Conservation (phyloP, 1,140 invertebrate genomes). For the Lucilia cuprina region DNA sequence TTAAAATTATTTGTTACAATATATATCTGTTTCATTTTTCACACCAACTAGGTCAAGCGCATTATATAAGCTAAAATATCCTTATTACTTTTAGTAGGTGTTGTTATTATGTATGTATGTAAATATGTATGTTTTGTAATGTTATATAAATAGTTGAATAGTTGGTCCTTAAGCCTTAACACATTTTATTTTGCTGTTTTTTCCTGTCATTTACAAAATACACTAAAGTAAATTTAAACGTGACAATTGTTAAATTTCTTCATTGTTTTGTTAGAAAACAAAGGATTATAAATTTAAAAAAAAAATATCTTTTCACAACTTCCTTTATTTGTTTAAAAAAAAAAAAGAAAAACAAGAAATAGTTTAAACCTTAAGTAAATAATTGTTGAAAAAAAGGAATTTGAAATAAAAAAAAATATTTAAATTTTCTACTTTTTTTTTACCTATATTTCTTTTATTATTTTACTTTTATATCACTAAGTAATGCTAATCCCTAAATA, state of each 20-base stretch:
- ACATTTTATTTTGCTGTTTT: not conserved
- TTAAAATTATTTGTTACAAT: not conserved
- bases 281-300: too few species aligned
- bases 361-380: too few species aligned
- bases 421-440: too few species aligned
- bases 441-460: not conserved
- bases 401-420: too few species aligned
- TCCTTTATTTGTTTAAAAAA: too few species aligned
- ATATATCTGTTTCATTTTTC: not conserved
- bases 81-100: not conserved
- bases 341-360: too few species aligned
- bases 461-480: too few species aligned
- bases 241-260: too few species aligned
- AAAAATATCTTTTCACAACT: too few species aligned
- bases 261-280: too few species aligned
- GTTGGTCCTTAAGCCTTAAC: not conserved
- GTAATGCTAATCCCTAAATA: too few species aligned
- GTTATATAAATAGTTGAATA: not conserved
- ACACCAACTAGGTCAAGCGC: not conserved
- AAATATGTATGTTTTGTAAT: not conserved
- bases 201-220: not conserved
- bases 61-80: not conserved
- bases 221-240: not conserved
- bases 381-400: too few species aligned
- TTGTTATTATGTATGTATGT: not conserved